These are phyloP conservation scores for Masticophis lateralis DNA, from an alignment of 2,797 vertebrate genomes.

Conservation along the genomic window DNA sequence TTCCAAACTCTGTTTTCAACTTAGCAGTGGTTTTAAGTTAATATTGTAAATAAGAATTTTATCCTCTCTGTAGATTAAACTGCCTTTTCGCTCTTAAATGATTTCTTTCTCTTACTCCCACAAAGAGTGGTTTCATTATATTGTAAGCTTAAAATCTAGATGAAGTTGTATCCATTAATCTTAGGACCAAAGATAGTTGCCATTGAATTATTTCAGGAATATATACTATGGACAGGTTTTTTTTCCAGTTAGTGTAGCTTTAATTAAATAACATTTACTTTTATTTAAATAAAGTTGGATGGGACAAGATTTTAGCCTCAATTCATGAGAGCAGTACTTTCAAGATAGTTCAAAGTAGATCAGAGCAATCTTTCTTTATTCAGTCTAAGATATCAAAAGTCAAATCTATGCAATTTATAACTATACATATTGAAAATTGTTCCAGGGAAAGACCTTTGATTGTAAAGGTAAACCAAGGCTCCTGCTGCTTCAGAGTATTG, in stretches of 20 bases:
- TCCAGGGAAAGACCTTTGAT: background rate
- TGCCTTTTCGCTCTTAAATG: background rate
- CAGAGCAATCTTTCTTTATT: background rate
- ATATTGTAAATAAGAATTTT: background rate
- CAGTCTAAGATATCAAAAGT: background rate
- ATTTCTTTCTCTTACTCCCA: background rate
- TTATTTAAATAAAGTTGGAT: background rate
- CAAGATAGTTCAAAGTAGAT: background rate
- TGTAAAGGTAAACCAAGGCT: background rate
- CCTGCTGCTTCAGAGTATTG: background rate
- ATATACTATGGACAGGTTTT: background rate
- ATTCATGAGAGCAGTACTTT: background rate
- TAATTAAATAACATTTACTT: slow-evolving; percentile 1
- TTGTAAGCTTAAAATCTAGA: slow-evolving; percentile 3
- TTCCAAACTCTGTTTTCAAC: background rate
- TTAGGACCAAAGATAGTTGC: background rate
- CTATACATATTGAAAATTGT: background rate
- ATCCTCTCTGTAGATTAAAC: background rate
- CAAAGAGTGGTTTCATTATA: background rate
- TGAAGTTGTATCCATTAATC: slow-evolving; percentile 3
- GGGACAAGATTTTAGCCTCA: background rate
- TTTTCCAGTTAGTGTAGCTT: background rate
- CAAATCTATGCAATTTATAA: background rate
- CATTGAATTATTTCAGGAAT: slow-evolving; percentile 18
- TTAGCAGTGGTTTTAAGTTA: background rate